Evolutionary conservation across 2,113 vertebrate species (phyloP).

Genomic region (Blennius ocellaris): DNA sequence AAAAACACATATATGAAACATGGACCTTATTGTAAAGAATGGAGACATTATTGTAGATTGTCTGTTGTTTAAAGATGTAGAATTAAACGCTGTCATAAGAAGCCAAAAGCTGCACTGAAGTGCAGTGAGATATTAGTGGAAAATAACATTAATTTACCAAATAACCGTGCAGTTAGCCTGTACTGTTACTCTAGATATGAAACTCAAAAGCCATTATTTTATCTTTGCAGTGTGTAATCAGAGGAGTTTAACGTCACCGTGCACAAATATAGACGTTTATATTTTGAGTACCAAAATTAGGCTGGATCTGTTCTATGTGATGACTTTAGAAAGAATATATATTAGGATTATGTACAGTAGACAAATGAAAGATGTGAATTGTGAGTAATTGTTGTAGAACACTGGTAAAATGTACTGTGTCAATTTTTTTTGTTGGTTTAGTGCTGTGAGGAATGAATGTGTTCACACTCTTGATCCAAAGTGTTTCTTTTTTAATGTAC

Average conservation of each 20-base stretch:
- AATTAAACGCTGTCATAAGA: conserved; percentile 5
- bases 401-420: conserved; percentile 59
- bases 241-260: conserved; percentile 23
- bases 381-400: conserved; percentile 48
- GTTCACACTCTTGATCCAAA: conserved; percentile 23
- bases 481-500: conserved; percentile 57
- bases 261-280: conserved; percentile 58
- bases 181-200: conserved; percentile 42
- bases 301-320: conserved; percentile 30
- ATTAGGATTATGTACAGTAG: conserved; percentile 49
- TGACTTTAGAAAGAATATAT: conserved; percentile 3
- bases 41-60: conserved; percentile 47
- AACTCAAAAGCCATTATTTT: conserved; percentile 60
- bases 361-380: conserved; percentile 38
- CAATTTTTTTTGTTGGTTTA: conserved; percentile 13
- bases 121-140: conserved; percentile 16
- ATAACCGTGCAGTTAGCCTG: conserved; percentile 32
- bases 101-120: conserved; percentile 31
- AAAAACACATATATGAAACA: conserved; percentile 9
- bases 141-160: conserved; percentile 10
- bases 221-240: conserved; percentile 32
- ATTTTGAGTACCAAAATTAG: conserved; percentile 62
- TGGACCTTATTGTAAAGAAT: conserved; percentile 53
- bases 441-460: conserved; percentile 49
- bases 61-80: conserved; percentile 40